Base-by-base conservation (phyloP, 2,888 invertebrate genomes). In the Imbricaverruca yamaguchii region DNA sequence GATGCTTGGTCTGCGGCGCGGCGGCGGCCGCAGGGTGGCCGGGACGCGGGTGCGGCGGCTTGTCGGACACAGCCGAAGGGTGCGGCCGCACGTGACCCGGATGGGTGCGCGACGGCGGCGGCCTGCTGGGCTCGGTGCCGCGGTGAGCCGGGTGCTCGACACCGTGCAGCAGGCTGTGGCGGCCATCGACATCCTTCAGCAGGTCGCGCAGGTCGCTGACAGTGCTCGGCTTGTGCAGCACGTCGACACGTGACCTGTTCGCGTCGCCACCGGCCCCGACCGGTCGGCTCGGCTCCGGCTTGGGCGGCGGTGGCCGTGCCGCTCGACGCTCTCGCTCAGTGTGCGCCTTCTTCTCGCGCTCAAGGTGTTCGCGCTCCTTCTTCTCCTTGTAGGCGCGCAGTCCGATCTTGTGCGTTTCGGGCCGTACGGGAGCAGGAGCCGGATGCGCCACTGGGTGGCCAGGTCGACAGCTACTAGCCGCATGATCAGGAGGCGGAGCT, bases 321-420 rank as follows among this genome's bases (percentile, higher is more conserved):
- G 78, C 12, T 2, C 78, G 56, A 10, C 78, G 57, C 57, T 78
- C 78, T 9, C 78, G 56, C 57, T 78, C 78, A 11, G 57, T 15
- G 56, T 23, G 21, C 0, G 12, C 12, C 56, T 23, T n/a, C 77
- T 83, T 83, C 15, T 84, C 82, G 61, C 82, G 83, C 25, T 83
- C 82, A 80, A 82, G 81, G 77, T 83, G 83, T 65, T 84, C 83
- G 74, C 83, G 83, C 63, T 83, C 82, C 81, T 83, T 82, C 25
- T 82, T 81, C 67, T 83, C 81, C 61, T 81, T 81, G 67, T 82
- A 82, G 15, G 83, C 84, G 80, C 81, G 80, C 69, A 82, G 82
- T 80, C 82, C 82, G 67, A 83, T 83, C 80, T 84, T 84, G 67
- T 67, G 74, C 80, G 82, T 25, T 55, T 80, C 59, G 80, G 56